These are phyloP conservation scores for Dipus sagitta DNA, from an alignment of 2,797 vertebrate genomes.

Conservation along the genomic window DNA sequence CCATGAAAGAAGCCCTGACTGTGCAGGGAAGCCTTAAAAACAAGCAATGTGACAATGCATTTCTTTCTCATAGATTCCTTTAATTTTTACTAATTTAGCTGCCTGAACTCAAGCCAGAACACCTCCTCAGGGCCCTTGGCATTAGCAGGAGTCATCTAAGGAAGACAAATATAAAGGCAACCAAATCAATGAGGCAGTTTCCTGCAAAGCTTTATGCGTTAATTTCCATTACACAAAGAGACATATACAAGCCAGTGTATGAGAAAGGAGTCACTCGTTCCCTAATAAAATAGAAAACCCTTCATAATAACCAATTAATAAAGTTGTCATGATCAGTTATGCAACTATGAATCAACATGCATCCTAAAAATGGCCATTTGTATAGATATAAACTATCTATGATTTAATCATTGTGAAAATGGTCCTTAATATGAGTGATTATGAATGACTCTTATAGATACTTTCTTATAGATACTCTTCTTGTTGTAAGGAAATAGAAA, in stretches of 20 bases:
- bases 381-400: slow-evolving; percentile 74
- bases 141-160: slow-evolving; percentile 92
- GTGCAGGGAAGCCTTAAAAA: neutral
- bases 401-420: slow-evolving; percentile 81
- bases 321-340: slow-evolving; percentile 90
- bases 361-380: slow-evolving; percentile 85
- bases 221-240: slow-evolving; percentile 89
- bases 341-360: slow-evolving; percentile 88
- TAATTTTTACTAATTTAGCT: slow-evolving; percentile 79
- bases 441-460: neutral
- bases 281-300: slow-evolving; percentile 90
- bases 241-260: slow-evolving; percentile 82
- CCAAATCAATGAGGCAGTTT: slow-evolving; percentile 91
- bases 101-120: slow-evolving; percentile 85
- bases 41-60: neutral
- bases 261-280: slow-evolving; percentile 90
- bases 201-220: slow-evolving; percentile 89
- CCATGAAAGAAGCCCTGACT: slow-evolving; percentile 11
- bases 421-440: neutral
- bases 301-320: slow-evolving; percentile 90
- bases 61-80: slow-evolving; percentile 29
- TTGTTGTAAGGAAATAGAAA: slow-evolving; percentile 39
- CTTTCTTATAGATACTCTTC: slow-evolving; percentile 54
- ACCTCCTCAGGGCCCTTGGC: slow-evolving; percentile 83
- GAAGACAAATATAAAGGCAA: slow-evolving; percentile 90